Percentiles rank a stretch among this genome's conserved stretches.
These are phyloP conservation scores for Willowsia nigromaculata DNA, from an alignment of 2,888 invertebrate genomes.

Conservation along the genomic window DNA sequence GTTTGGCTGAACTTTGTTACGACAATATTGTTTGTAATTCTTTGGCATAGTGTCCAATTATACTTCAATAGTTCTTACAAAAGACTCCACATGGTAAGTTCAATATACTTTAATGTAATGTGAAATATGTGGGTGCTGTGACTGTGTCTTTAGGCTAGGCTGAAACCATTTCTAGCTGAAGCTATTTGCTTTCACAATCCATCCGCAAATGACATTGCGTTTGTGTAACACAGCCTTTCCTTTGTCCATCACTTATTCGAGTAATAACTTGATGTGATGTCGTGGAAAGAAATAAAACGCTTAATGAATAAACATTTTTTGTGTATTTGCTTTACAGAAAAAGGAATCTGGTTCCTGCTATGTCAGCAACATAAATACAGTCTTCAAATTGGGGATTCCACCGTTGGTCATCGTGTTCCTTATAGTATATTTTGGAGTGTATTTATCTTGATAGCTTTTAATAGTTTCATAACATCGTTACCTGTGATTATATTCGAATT, in stretches of 20 bases:
- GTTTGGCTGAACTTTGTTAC: constrained; percentile 73
- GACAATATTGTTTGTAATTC: constrained; percentile 58
- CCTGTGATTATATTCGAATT: not conserved
- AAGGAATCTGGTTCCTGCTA: constrained; percentile 39
- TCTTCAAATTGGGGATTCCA: constrained; percentile 70
- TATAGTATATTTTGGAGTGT: constrained; percentile 67
- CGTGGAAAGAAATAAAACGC: too few species aligned
- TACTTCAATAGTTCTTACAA: constrained; percentile 44
- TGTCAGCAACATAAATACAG: constrained; percentile 47
- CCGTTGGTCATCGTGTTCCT: constrained; percentile 65
- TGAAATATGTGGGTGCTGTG: not conserved
- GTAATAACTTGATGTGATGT: too few species aligned
- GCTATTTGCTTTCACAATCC: too few species aligned
- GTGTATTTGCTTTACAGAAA: constrained; percentile 42
- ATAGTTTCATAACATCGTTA: too few species aligned
- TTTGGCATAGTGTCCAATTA: constrained; percentile 64
- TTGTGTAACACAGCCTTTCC: too few species aligned
- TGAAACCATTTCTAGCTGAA: too few species aligned
- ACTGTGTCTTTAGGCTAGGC: too few species aligned
- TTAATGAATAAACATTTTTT: too few species aligned
- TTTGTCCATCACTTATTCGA: too few species aligned
- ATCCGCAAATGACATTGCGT: too few species aligned
- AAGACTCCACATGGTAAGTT: constrained; percentile 11
- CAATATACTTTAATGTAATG: too few species aligned
- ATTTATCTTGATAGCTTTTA: constrained; percentile 53